phyloP scores from a whole-genome alignment of 1,140 invertebrate genomes.

The Brachionus rotundiformis region DNA sequence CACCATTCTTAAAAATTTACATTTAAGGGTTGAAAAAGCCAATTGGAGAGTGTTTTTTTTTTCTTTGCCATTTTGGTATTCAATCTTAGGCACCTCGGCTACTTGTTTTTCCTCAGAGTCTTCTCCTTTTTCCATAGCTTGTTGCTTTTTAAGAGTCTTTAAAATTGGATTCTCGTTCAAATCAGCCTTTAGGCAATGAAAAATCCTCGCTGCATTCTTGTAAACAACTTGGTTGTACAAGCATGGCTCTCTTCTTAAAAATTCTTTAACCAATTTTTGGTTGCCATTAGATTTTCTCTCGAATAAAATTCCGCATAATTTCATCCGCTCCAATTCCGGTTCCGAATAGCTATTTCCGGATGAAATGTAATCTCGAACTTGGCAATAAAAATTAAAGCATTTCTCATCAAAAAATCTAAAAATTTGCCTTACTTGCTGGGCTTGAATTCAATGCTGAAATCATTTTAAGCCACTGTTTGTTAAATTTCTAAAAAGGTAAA shows the following conservation, averaged over 20 bases:
- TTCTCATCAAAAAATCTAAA: neutral
- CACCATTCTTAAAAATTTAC: neutral
- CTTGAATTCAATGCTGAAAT: constrained; percentile 21
- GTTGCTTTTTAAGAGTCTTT: constrained; percentile 43
- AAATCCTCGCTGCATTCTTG: constrained; percentile 38
- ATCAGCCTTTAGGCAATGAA: constrained; percentile 48
- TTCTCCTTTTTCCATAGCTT: constrained; percentile 17
- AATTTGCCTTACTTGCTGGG: neutral
- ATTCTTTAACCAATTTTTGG: constrained; percentile 35
- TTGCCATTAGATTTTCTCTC: constrained; percentile 4
- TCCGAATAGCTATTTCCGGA: constrained; percentile 28
- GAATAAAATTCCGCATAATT: constrained; percentile 39
- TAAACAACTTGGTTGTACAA: constrained; percentile 38
- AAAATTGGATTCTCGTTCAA: constrained; percentile 51
- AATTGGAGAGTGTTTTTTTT: constrained; percentile 46
- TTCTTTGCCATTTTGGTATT: constrained; percentile 40
- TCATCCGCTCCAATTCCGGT: constrained; percentile 41
- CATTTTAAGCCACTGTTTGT: neutral
- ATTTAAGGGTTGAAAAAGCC: constrained; percentile 47
- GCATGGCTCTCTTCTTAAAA: constrained; percentile 31
- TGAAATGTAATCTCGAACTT: neutral
- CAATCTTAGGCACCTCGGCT: constrained; percentile 42
- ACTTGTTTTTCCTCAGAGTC: neutral
- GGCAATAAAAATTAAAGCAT: too few species aligned
- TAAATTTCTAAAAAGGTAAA: constrained; percentile 24